Evolutionary conservation across 2,888 invertebrate species (phyloP), one percentile per base, ranked within the genome.

Genomic region (Stenolophus ochropezus): DNA sequence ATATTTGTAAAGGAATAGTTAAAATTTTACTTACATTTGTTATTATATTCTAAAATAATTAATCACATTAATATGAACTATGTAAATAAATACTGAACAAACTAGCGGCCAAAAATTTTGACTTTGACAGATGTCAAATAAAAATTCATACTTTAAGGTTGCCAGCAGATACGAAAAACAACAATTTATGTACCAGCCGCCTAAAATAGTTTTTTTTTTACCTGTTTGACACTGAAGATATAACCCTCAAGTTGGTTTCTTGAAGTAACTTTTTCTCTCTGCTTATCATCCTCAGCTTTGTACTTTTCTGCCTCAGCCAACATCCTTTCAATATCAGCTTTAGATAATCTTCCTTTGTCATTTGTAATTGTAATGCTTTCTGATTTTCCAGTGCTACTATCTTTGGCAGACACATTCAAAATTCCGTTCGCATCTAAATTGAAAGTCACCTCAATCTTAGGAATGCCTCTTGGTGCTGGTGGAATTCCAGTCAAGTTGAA

Each of bases 381-480:
- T 0, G 93, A 93, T 82, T 93, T 94, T 0, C 96, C 96, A 0
- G 96, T 95, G 84, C 95, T 94, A 85, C 91, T 93, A 85, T 97
- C 96, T 86, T 93, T 92, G 8, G 95, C 95, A 4, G 92, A 94
- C 0, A 96, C 95, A 86, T 96, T 94, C 1, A 96, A 88, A 83
- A 97, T 97, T 82, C 97, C 97, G 87, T 97, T 97, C 14, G 96
- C 96, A 85, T 97, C 97, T 78, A 97, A 91, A 87, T 97, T 96
- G 85, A 97, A 97, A 0, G 96, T 95, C 0, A 96, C 91, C 89
- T 93, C 92, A 84, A 94, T 93, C 90, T 95, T 94, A 0, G 95
- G 95, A 0, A 94, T 91, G 16, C 96, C 96, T 84, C 96, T 91
- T 0, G 96, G 96, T 0, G 96, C 95, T 23, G 96, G 96, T 25